Percentiles rank a stretch among this genome's conserved stretches.
Evolutionary conservation across 2,888 invertebrate genomes (phyloP).

Genomic region (Himalopsyche tibetana): DNA sequence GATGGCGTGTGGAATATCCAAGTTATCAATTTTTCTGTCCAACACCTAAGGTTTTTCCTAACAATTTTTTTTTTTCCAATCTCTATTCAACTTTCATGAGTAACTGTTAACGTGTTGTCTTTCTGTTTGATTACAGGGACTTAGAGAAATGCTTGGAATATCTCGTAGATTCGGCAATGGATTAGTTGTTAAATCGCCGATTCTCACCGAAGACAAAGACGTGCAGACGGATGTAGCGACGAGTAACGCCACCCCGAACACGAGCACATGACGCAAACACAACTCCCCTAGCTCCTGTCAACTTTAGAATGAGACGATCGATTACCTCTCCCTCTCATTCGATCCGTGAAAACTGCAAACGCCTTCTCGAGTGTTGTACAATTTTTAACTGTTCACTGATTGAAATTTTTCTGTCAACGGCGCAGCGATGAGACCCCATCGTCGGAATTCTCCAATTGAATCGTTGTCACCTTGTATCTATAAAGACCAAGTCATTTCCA

Average conservation of each 20-base stretch:
- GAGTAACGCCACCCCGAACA: constrained; percentile 65
- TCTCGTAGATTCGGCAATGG: constrained; percentile 84
- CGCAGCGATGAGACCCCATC: neutral
- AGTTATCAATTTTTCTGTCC: too few species aligned
- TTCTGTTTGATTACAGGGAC: constrained; percentile 77
- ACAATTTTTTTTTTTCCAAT: too few species aligned
- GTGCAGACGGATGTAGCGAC: constrained; percentile 81
- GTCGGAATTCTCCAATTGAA: neutral
- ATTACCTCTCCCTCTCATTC: constrained; percentile 51
- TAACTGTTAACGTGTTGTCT: neutral
- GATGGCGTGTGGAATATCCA: too few species aligned
- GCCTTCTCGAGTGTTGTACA: constrained; percentile 44
- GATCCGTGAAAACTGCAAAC: constrained; percentile 44
- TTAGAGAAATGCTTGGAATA: constrained; percentile 90
- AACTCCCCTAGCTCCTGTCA: constrained; percentile 65
- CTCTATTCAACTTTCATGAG: too few species aligned
- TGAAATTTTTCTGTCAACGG: neutral
- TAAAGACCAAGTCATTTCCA: constrained; percentile 33
- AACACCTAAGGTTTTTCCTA: too few species aligned
- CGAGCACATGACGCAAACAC: constrained; percentile 67
- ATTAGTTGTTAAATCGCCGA: constrained; percentile 71
- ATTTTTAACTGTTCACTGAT: constrained; percentile 16
- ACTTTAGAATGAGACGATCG: constrained; percentile 57
- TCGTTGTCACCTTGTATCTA: neutral
- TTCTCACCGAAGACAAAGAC: constrained; percentile 83